These are phyloP conservation scores for Picathartes gymnocephalus DNA, from an alignment of 2,113 vertebrate genomes.

Conservation along the genomic window DNA sequence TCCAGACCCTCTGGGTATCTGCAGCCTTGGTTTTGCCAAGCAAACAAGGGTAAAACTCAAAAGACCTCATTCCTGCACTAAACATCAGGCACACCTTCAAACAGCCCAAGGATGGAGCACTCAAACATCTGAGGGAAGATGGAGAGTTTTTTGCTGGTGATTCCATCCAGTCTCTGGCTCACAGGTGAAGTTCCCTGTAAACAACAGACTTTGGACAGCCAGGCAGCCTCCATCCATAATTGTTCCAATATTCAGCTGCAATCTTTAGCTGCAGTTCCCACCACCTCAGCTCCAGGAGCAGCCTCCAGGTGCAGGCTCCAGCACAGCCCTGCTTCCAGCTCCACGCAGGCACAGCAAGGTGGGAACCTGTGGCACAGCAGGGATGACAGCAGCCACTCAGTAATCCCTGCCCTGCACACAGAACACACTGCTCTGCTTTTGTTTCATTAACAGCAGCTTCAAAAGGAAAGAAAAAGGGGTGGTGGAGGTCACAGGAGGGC, in stretches of 20 bases:
- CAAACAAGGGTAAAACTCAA: neutral
- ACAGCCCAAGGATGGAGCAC: neutral
- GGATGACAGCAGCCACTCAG: neutral
- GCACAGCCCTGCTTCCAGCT: neutral
- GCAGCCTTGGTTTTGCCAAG: neutral
- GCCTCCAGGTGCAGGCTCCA: neutral
- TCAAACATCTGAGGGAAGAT: neutral
- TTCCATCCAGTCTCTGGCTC: neutral
- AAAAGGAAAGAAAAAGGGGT: neutral
- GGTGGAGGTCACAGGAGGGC: neutral
- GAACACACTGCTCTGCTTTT: neutral
- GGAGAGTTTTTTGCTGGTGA: neutral
- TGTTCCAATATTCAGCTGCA: neutral
- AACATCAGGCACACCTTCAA: neutral
- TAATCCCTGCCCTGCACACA: neutral
- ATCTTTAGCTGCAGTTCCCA: neutral
- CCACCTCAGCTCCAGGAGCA: neutral
- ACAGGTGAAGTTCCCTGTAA: neutral
- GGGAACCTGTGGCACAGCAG: neutral
- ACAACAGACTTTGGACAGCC: neutral
- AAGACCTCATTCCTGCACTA: neutral
- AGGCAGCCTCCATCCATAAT: neutral
- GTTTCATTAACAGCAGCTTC: neutral
- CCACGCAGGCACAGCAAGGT: neutral
- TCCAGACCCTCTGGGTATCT: neutral